These are phyloP conservation scores for Synodontis membranacea DNA, from an alignment of 2,113 vertebrate genomes.

Conservation along the genomic window DNA sequence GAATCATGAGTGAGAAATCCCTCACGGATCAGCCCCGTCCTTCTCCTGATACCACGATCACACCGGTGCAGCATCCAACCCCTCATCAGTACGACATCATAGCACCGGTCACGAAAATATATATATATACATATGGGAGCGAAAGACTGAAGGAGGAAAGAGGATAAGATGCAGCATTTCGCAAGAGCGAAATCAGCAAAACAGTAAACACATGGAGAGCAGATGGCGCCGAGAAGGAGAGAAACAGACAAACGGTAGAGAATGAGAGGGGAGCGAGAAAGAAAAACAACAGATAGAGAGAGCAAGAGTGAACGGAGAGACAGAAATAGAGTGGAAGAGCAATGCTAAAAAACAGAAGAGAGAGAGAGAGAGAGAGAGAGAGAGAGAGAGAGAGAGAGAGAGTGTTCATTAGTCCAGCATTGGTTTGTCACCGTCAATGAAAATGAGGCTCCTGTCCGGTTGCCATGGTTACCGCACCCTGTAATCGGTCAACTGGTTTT, in stretches of 20 bases:
- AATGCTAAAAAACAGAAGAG: not conserved
- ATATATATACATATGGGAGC: not conserved
- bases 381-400: not conserved
- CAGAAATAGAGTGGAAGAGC: not conserved
- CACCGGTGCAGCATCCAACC: not conserved
- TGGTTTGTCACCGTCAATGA: conserved; percentile 37
- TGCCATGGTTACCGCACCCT: conserved; percentile 40
- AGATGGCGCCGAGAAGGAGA: not conserved
- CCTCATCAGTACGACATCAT: not conserved
- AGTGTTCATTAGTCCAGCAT: conserved; percentile 8
- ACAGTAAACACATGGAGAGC: not conserved
- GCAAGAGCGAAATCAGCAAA: not conserved
- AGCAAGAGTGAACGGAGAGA: not conserved
- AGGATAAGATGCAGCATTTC: not conserved
- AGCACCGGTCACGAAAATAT: not conserved
- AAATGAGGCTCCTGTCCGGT: conserved; percentile 36
- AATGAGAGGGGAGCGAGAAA: not conserved
- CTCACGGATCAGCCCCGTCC: not conserved
- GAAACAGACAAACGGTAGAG: not conserved
- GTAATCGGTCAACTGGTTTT: conserved; percentile 24
- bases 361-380: not conserved
- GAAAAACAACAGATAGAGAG: not conserved
- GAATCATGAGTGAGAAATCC: not conserved
- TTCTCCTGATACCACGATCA: not conserved
- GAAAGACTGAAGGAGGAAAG: not conserved